Base-by-base conservation (phyloP, 1,140 invertebrate species). In the Zophobas atratus region DNA sequence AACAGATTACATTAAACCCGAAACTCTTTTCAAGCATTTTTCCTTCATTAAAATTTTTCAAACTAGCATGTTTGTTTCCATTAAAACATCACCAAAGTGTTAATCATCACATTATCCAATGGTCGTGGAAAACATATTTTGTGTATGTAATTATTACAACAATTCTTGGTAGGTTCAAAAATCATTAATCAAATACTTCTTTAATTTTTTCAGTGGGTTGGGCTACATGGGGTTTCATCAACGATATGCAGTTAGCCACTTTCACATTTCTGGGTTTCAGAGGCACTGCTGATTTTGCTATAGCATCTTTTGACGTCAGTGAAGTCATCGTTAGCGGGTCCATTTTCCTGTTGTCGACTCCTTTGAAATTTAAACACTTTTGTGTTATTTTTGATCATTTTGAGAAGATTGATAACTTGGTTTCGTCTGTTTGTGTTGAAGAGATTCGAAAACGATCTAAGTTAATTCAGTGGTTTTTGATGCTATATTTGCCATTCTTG, bases 291-390 rank as follows among this genome's bases (percentile, higher is more conserved):
- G 60, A 67, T 36, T 67, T 67, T 33, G 38, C 8, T 35, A 76
- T 81, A 6, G 46, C 77, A 1, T 41, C 36, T 49, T 79, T 72
- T 34, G 80, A 81, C 57, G 63, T 81, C n/a, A 55, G 74, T 8
- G 55, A 77, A 36, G 75, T 81, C n/a, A 77, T 81, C 39, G n/a
- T 77, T 2, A 79, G 79, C 2, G 80, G 55, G 33, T 36, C 76
- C 4, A 60, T 74, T 41, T 76, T 76, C 8, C 56, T 81, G 1
- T 34, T 75, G 1, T 74, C 75, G 0, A 77, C 78, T n/a, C 80
- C 80, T 36, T 81, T 77, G 8, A 75, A 73, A 73, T 60, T 77
- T 70, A 67, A 71, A 8, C 60, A 63, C 2, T 77, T 81, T 70
- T 32, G 57, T 0, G 43, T 49, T 8, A 75, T 77, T 20, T 3